Base-by-base conservation (phyloP, 2,113 vertebrate species). In the Brachyhypopomus gauderio region DNA sequence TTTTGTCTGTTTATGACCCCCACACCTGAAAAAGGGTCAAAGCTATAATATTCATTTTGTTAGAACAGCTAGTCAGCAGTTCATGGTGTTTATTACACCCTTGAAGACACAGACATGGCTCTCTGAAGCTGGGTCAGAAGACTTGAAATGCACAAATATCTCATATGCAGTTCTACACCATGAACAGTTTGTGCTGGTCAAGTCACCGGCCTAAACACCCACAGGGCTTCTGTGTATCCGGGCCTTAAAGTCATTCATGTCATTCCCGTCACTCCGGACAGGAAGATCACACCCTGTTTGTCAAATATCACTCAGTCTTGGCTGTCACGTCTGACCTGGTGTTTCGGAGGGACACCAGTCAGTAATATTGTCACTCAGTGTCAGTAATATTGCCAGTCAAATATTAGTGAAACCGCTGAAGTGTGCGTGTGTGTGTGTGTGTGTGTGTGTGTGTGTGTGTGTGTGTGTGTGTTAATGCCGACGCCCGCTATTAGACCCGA, bases 401-500 rank as follows among this genome's bases (percentile, higher is more conserved):
- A 38, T 78, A 67, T 56, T 66, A 7, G 70, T 0, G 6, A 27
- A 38, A 20, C 11, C 14, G n/a, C 3, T 9, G 4, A 7, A 45
- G 34, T 4, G 25, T 77, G 69, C 56, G 78, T 69, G 48, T 79
- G 63, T 82, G 19, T 70, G 56, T 82, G n/a, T 77, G 69, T 63
- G 78, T 69, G 48, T 79, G 63, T 82, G 19, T 70, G 56, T 82
- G n/a, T n/a, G n/a, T n/a, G n/a, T 48, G 45, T 76, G 12, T 77
- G 69, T 63, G 78, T 69, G 48, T 79, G 63, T 82, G 19, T 70
- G 56, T 82, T 67, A 25, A 67, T 79, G 72, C 41, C 38, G 30
- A 55, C 70, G 58, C 19, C 75, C 23, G 11, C 62, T 58, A n/a
- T 41, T 52, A 71, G 69, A 22, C 5, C 7, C 30, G 25, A 45